Conservation (phyloP, 2,113 vertebrate genomes). For the Atlantisia rogersi region DNA sequence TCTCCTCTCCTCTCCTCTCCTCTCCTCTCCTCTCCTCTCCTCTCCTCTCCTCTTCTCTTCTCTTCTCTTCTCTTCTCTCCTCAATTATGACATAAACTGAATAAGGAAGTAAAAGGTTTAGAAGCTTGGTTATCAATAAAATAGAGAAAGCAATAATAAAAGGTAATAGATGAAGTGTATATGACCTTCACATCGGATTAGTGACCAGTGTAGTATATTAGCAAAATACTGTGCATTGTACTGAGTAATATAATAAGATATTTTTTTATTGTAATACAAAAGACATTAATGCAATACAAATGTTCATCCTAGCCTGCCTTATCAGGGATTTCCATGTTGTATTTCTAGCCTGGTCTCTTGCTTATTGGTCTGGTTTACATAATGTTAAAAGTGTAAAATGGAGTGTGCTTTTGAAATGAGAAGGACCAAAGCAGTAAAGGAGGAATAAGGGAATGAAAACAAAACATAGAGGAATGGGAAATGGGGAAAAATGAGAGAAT, state of each 20-base stretch:
- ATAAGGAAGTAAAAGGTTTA: too few species aligned
- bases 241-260: constrained; percentile 46
- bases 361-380: constrained; percentile 56
- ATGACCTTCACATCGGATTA: constrained; percentile 72
- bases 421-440: background rate
- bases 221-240: constrained; percentile 68
- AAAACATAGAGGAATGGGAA: background rate
- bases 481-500: background rate
- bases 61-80: too few species aligned
- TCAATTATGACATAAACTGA: too few species aligned
- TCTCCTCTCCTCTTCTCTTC: background rate
- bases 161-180: constrained; percentile 63
- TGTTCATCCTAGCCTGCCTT: constrained; percentile 59
- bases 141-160: constrained; percentile 73
- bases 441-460: background rate
- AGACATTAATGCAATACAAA: constrained; percentile 56
- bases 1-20: background rate
- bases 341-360: constrained; percentile 57
- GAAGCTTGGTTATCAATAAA: constrained; percentile 66
- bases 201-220: constrained; percentile 53
- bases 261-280: constrained; percentile 61
- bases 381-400: constrained; percentile 34
- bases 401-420: constrained; percentile 62
- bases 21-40: too few species aligned
- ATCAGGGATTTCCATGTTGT: constrained; percentile 68